Evolutionary conservation across 1,140 invertebrate genomes (phyloP), one percentile per base, ranked within the genome.

Genomic region (Pseudomyrmex gracilis): DNA sequence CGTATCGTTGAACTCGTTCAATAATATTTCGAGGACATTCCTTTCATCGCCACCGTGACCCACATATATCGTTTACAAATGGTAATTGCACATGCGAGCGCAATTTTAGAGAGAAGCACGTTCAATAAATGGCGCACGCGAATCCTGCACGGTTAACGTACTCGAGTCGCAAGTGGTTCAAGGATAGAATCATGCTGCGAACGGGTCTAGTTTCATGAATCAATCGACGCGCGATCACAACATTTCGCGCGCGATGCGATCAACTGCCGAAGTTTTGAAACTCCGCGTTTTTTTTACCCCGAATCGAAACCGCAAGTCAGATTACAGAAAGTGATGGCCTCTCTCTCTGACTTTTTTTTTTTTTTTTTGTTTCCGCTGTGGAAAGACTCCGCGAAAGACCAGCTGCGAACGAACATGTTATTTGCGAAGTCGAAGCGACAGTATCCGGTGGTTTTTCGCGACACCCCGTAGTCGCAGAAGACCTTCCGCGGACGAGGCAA

Each of bases 401-500:
- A 34, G 34, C 34, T 7, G 5, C 34, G 34, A 34, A 34, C 34
- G 34, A 34, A 34, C 34, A 34, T 34, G 4, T 34, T 34, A 34
- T 34, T 34, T 34, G 34, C 20, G 57, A 4, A 5, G 7, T 47
- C 13, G 57, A 12, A 1, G 57, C 24, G n/a, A 73, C 20, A 20
- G 22, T 12, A 10, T 47, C 45, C 17, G 34, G 7, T 45, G 4
- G 12, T 68, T 47, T 68, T 47, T 68, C 12, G 5, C 17, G 63
- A 70, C 76, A 78, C 76, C 51, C 64, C 20, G 55, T 80, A 49
- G 34, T 34, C 34, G 34, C 34, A 34, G 34, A 34, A 34, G 34
- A 34, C 34, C 34, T 34, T 87, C 87, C 74, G 74, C 58, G 64
- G 76, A 78, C 74, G 84, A 74, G 83, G 85, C 83, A 84, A 85